Percentiles rank a stretch among this genome's conserved stretches.
These are phyloP conservation scores for Phenacoccus solenopsis DNA, from an alignment of 1,140 invertebrate species.

Conservation along the genomic window DNA sequence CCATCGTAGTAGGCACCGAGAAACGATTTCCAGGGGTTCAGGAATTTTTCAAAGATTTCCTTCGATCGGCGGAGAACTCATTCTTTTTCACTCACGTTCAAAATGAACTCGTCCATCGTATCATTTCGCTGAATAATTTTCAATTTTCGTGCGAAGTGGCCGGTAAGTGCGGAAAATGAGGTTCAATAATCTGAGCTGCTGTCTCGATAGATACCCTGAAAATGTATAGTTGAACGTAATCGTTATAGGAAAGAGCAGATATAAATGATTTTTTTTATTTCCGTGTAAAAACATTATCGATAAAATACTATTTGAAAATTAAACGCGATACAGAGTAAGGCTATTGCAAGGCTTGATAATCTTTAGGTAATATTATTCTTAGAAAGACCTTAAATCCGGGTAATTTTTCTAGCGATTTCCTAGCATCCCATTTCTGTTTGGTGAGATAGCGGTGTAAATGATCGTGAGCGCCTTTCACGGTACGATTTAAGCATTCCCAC, in stretches of 20 bases:
- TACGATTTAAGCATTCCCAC: neutral
- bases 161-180: neutral
- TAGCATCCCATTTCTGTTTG: neutral
- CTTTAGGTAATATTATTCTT: neutral
- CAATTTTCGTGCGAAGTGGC: neutral
- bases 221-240: no score
- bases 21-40: conserved; percentile 5
- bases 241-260: no score
- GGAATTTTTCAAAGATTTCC: conserved; percentile 11
- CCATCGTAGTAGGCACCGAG: neutral
- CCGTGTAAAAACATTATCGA: no score
- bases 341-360: no score
- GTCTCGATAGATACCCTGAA: no score
- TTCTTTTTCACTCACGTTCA: neutral
- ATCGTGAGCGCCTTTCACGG: neutral
- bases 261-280: no score
- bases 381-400: neutral
- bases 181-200: no score
- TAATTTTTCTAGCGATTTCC: neutral
- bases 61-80: neutral
- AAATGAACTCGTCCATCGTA: neutral
- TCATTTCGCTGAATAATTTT: neutral
- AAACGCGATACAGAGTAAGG: no score
- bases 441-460: neutral
- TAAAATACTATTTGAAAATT: no score